phyloP scores from a whole-genome alignment of 2,888 invertebrate species.

The Geotrupes spiniger region DNA sequence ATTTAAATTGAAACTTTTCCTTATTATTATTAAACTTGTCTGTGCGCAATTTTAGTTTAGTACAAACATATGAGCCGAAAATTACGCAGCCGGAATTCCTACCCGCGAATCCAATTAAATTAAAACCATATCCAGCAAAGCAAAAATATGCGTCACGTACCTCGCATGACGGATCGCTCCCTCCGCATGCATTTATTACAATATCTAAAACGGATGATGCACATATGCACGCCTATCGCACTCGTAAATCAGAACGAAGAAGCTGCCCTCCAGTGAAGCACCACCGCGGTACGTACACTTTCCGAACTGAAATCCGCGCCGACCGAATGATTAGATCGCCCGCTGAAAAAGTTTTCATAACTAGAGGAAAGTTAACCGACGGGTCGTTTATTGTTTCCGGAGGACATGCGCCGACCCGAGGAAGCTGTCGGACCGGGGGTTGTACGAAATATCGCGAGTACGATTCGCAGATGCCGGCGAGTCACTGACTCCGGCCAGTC shows the following conservation, averaged over 20 bases:
- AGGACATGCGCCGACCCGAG: constrained; percentile 13
- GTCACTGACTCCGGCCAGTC: constrained; percentile 39
- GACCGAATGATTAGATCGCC: not conserved
- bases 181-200: constrained; percentile 10
- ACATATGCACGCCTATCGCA: not conserved
- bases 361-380: not conserved
- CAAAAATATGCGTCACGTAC: constrained; percentile 8
- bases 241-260: not conserved
- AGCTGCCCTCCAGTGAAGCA: no score
- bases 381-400: constrained; percentile 11
- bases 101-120: no score
- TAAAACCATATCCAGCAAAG: no score
- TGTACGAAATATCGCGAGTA: constrained; percentile 22
- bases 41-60: no score
- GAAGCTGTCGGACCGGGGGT: constrained; percentile 19
- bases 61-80: no score
- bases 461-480: constrained; percentile 38
- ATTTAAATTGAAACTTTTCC: no score
- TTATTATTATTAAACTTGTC: no score
- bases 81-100: no score
- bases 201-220: not conserved
- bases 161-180: constrained; percentile 9
- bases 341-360: constrained; percentile 4
- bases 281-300: no score
- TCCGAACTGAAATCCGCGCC: not conserved